Conservation (phyloP, 2,888 invertebrate genomes). For the Drosophila nigricruria region DNA sequence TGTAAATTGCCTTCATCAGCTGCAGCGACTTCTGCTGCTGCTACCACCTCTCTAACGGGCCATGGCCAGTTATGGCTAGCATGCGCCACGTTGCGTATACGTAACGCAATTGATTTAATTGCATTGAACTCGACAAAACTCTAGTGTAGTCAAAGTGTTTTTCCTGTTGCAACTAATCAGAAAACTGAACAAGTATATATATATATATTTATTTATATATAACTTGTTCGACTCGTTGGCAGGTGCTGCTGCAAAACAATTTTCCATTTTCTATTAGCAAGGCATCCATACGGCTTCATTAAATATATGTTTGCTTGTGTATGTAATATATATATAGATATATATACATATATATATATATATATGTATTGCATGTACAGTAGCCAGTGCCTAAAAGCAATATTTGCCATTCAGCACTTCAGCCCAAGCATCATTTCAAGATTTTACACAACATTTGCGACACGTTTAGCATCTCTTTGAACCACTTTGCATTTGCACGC, state of each 20-base stretch:
- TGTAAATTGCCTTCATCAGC: constrained; percentile 44
- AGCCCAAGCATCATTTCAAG: neutral
- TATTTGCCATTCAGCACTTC: too few species aligned
- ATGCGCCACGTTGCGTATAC: constrained; percentile 45
- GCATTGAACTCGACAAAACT: constrained; percentile 27
- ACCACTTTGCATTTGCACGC: constrained; percentile 5
- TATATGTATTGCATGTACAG: neutral
- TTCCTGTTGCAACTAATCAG: constrained; percentile 29
- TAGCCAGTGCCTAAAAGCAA: neutral
- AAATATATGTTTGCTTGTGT: neutral
- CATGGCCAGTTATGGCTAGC: constrained; percentile 32
- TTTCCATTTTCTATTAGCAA: constrained; percentile 18
- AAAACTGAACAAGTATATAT: constrained; percentile 27
- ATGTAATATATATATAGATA: neutral
- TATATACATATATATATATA: neutral
- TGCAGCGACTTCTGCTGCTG: neutral
- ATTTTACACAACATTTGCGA: constrained; percentile 2
- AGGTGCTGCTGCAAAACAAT: constrained; percentile 5
- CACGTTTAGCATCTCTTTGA: neutral
- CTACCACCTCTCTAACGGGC: neutral
- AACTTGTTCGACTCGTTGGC: neutral
- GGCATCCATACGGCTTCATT: constrained; percentile 5
- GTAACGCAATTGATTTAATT: constrained; percentile 72
- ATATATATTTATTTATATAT: neutral
- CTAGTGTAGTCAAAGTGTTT: constrained; percentile 4